Base-by-base conservation (phyloP, 2,113 vertebrate species). In the Oreochromis aureus region DNA sequence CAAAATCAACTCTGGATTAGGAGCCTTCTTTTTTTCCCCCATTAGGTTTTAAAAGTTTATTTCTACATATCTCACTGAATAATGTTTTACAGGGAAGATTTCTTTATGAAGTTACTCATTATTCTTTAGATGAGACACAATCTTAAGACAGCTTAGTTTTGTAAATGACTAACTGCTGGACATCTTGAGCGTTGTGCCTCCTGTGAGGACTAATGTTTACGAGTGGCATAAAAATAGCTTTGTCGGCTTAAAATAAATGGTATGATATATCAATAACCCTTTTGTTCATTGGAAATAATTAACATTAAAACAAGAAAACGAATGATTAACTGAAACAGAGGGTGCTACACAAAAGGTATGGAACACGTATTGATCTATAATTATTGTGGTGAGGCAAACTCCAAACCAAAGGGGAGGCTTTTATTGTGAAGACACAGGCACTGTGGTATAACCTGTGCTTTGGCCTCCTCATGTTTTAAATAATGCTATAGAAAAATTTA, bases 1-100 rank as follows among this genome's bases (percentile, higher is more conserved):
- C 81, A 63, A 56, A 91, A 89, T 90, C 87, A 91, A 36, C 41
- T 87, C 54, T 86, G 82, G 61, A 88, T 93, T 92, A 90, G 51
- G 19, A 54, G 89, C 69, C 85, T 88, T 87, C 82, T 55, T 78
- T 82, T 90, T 44, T 61, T 0, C 1, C 63, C 61, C 55, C 22
- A 32, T 22, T 5, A 63, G 48, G 32, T 73, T 89, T 24, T 22
- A 15, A 61, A 73, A 55, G 54, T 83, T 87, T 63, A 5, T 11
- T 39, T 22, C 16, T 24, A n/a, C 48, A 84, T 87, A 82, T 73
- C 7, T 16, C 48, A 69, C 54, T 39, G 3, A 82, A 69, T 16
- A 78, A 81, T 81, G 71, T 78, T 84, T 84, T n/a, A 82, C 56
- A 82, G 69, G 55, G 54, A 58, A 82, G 51, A n/a, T 61, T 63